Base-by-base conservation (phyloP, 2,113 vertebrate genomes). In the Salminus brasiliensis region DNA sequence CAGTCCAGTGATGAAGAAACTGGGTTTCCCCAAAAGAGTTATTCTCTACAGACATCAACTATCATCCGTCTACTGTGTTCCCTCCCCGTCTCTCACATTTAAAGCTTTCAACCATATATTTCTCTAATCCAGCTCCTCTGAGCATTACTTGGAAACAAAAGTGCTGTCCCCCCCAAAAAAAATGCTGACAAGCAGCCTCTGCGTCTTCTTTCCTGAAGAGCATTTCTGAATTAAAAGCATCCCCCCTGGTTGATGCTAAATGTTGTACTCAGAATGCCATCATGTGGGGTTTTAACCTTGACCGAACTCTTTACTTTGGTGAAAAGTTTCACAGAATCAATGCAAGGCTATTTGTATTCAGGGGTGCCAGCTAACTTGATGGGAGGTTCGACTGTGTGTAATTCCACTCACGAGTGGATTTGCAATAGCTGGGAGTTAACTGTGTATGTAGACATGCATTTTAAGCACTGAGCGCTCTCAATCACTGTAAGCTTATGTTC, bases 41-140 rank as follows among this genome's bases (percentile, higher is more conserved):
- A 63, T 84, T 76, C 57, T 74, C 72, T 69, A 12, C 75, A 55
- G 66, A 84, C 75, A 68, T 41, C 75, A 65, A 81, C 87, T 39
- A 76, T 86, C 85, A 84, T 90, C 76, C 88, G 87, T 78, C 84
- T 73, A 79, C 75, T 69, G 16, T 70, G n/a, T 4, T 39, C 25
- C 45, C 49, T 72, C 57, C 57, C 25, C 43, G 47, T 49, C n/a
- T 81, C 69, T 84, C 76, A 76, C 82, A 68, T 55, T 63, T 49
- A 12, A 21, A 49, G 78, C 68, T 78, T 80, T 77, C 65, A 82
- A 70, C 63, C 72, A 65, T 86, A 65, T 69, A 71, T 73, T 85
- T 72, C 75, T 76, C 85, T 70, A 83, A 83, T 85, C 75, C 55
- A 23, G 52, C 70, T 62, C 77, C 63, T 74, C 75, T 43, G 65